A percentile compares a stretch with the other conserved stretches of the same genome.
phyloP scores from a whole-genome alignment of 1,140 invertebrate species.

The Anoplolepis gracilipes region DNA sequence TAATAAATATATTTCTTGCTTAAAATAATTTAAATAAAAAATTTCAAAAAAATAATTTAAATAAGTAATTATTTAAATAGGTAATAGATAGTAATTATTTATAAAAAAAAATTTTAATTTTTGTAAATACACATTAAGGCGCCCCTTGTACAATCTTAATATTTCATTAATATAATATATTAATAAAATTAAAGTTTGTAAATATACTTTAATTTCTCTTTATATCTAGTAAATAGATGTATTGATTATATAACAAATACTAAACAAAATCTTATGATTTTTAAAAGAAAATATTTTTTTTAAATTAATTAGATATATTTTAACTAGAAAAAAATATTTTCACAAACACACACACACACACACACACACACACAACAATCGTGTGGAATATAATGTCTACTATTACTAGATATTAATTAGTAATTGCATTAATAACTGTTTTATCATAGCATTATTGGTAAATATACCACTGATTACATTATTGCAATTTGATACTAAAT shows the following conservation, averaged over 20 bases:
- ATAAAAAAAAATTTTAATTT: neutral
- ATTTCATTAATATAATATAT: neutral
- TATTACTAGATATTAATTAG: slow-evolving; percentile 50
- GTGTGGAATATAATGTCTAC: neutral
- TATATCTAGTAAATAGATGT: neutral
- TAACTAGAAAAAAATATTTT: neutral
- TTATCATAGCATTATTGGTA: slow-evolving; percentile 44
- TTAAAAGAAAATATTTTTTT: neutral
- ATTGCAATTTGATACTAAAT: slow-evolving; percentile 48
- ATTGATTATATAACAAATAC: neutral
- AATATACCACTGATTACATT: slow-evolving; percentile 54
- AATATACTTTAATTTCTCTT: neutral
- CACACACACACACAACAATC: no score
- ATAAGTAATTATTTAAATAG: no score
- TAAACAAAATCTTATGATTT: neutral
- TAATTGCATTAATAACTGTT: slow-evolving; percentile 45
- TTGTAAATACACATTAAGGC: neutral
- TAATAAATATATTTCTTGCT: neutral
- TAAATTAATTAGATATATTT: neutral
- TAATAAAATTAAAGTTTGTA: neutral
- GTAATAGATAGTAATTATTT: neutral
- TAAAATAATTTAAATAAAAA: neutral
- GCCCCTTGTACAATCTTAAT: neutral
- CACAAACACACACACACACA: no score
- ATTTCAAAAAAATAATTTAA: neutral